A percentile compares a stretch with the other conserved stretches of the same genome.
phyloP scores from a whole-genome alignment of 2,888 invertebrate genomes.

The Epinotia nisella region DNA sequence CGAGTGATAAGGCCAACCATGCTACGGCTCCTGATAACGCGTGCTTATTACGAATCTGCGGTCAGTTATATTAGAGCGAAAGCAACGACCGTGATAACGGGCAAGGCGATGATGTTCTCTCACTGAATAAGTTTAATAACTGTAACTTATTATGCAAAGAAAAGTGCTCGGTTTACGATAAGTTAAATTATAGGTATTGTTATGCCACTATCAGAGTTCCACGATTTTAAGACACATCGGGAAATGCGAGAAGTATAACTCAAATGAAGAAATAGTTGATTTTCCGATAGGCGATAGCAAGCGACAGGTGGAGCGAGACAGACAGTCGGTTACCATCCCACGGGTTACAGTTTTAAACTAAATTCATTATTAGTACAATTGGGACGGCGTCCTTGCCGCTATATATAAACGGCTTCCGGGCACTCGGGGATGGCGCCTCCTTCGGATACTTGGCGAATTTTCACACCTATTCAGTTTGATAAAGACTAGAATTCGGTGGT shows the following conservation, averaged over 20 bases:
- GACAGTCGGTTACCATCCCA: constrained; percentile 10
- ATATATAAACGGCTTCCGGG: constrained; percentile 22
- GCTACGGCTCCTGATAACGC: too few species aligned
- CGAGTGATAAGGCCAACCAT: too few species aligned
- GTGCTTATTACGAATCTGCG: too few species aligned
- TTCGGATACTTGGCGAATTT: constrained; percentile 3
- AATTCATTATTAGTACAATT: constrained; percentile 24
- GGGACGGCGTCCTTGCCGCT: constrained; percentile 23
- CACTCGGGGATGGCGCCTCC: neutral
- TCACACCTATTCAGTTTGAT: neutral
- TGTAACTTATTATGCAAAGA: neutral
- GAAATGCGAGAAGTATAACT: too few species aligned
- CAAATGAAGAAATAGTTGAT: too few species aligned
- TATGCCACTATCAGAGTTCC: neutral
- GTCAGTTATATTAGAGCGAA: too few species aligned
- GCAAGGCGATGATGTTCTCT: too few species aligned
- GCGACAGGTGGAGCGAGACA: constrained; percentile 9
- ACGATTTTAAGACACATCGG: neutral
- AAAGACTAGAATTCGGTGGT: neutral
- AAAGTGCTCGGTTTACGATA: neutral
- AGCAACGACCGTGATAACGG: too few species aligned
- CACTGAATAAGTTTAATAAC: too few species aligned
- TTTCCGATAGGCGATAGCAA: neutral
- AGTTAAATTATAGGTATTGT: neutral
- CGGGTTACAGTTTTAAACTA: constrained; percentile 8